phyloP scores from a whole-genome alignment of 2,113 vertebrate species.

The Pterocles burchelli region DNA sequence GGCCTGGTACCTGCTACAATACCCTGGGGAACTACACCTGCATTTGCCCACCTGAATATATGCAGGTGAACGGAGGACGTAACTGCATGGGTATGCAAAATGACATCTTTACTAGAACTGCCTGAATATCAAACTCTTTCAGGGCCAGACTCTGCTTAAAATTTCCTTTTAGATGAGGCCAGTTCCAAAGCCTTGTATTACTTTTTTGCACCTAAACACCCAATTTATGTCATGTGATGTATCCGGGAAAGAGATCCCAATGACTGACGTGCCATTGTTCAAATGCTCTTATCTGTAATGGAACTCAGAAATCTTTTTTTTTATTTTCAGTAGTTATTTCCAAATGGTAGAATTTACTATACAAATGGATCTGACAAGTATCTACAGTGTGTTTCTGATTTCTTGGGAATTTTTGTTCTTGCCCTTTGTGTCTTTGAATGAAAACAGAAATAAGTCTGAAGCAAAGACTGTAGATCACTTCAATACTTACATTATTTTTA shows the following conservation, averaged over 20 bases:
- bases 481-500: background rate
- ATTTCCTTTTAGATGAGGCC: background rate
- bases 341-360: background rate
- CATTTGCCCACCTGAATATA: conserved; percentile 85
- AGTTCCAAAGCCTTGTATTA: background rate
- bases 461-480: background rate
- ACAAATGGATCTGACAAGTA: background rate
- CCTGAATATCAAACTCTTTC: background rate
- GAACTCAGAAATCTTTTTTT: background rate
- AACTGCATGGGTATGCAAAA: conserved; percentile 83
- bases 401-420: background rate
- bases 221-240: background rate
- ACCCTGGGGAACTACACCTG: conserved; percentile 88
- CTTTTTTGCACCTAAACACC: background rate
- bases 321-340: background rate
- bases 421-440: background rate
- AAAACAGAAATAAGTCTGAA: background rate
- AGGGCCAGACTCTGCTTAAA: background rate
- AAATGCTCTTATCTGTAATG: background rate
- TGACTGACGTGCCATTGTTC: background rate
- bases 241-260: background rate
- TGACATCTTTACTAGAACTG: background rate
- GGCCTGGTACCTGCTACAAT: conserved; percentile 87
- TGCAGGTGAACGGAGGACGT: conserved; percentile 85
- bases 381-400: background rate